Percentiles rank a stretch among this genome's conserved stretches.
These are phyloP conservation scores for Julus scandinavius DNA, from an alignment of 2,888 invertebrate species.

Conservation along the genomic window DNA sequence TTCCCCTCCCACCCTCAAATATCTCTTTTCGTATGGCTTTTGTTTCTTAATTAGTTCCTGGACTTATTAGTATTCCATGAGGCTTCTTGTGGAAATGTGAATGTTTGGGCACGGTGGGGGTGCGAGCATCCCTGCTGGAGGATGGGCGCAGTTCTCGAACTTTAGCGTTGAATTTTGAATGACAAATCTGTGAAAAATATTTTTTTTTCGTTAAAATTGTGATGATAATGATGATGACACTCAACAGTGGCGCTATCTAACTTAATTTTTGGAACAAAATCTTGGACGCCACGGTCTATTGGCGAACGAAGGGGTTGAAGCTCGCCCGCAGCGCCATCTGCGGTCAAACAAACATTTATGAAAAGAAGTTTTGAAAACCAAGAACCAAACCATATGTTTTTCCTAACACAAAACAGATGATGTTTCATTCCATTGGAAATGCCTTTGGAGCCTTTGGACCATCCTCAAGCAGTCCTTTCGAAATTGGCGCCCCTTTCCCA, in stretches of 20 bases:
- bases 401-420: too few species aligned
- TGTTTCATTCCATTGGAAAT: too few species aligned
- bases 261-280: not conserved
- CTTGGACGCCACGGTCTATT: not conserved
- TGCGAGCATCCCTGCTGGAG: conserved; percentile 22
- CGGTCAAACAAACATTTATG: too few species aligned
- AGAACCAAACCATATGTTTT: too few species aligned
- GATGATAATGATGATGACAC: conserved; percentile 23
- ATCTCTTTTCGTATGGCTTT: not conserved
- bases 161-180: not conserved
- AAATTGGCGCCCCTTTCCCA: not conserved
- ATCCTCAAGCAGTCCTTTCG: too few species aligned
- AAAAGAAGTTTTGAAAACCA: too few species aligned
- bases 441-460: too few species aligned
- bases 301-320: too few species aligned
- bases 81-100: not conserved
- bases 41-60: conserved; percentile 26
- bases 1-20: not conserved
- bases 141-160: not conserved
- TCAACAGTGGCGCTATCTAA: not conserved
- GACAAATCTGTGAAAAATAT: not conserved
- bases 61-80: conserved; percentile 20
- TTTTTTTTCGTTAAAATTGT: not conserved
- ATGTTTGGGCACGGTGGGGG: not conserved
- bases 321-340: too few species aligned